Conservation (phyloP, 37 sponge, comb jelly and placozoan species). For the Oscarella lobularis region DNA sequence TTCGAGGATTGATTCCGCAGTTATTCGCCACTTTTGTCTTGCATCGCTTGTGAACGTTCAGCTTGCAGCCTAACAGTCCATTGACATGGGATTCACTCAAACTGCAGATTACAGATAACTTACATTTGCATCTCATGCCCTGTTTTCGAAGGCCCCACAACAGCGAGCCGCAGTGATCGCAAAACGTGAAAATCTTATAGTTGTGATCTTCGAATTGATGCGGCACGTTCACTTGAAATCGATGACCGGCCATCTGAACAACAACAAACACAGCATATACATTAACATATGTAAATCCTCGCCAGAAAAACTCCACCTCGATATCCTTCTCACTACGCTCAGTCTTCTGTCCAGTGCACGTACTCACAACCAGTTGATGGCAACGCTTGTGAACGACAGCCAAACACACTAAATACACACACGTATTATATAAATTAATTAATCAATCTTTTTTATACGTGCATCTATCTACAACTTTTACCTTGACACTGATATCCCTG, state of each 20-base stretch:
- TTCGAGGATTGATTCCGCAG: conserved; percentile 83
- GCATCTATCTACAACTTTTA: too few species aligned
- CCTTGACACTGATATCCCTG: conserved; percentile 98
- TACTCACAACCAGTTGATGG: conserved; percentile 60
- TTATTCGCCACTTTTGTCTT: conserved; percentile 64
- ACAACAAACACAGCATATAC: not conserved
- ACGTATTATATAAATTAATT: too few species aligned
- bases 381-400: conserved; percentile 94
- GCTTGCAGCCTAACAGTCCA: conserved; percentile 88
- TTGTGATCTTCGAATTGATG: conserved; percentile 86
- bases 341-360: conserved; percentile 46
- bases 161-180: conserved; percentile 89
- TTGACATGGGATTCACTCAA: too few species aligned
- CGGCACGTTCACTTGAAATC: conserved; percentile 91
- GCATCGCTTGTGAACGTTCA: conserved; percentile 92
- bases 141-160: conserved; percentile 83
- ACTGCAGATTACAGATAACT: not conserved
- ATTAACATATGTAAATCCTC: too few species aligned
- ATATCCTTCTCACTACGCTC: conserved; percentile 19
- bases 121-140: conserved; percentile 87
- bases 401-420: conserved; percentile 75
- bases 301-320: too few species aligned
- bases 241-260: conserved; percentile 15
- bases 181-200: conserved; percentile 79
- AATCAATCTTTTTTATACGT: too few species aligned